These are phyloP conservation scores for Drosophila suboccidentalis DNA, from an alignment of 2,888 invertebrate genomes.

Conservation along the genomic window DNA sequence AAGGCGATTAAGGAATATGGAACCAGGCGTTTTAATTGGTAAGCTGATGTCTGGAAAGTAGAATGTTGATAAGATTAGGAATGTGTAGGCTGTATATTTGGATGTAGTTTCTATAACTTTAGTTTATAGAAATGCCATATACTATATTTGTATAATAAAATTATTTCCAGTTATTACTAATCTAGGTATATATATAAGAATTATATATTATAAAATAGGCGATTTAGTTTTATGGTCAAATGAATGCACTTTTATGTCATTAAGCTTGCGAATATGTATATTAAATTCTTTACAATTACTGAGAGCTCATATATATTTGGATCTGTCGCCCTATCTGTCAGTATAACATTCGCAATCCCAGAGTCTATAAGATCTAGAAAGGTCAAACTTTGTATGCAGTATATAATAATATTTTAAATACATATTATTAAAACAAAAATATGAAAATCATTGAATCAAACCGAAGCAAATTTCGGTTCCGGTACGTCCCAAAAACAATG, in stretches of 20 bases:
- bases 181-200: no score
- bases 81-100: neutral
- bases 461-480: no score
- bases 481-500: no score
- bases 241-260: neutral
- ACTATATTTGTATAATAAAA: neutral
- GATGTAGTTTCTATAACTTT: neutral
- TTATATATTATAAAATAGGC: neutral
- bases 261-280: neutral
- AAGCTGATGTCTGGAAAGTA: constrained; percentile 29
- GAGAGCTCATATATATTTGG: neutral
- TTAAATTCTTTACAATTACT: neutral
- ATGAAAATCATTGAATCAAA: no score
- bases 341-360: neutral
- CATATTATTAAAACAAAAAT: no score
- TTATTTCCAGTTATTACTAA: neutral
- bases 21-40: constrained; percentile 78
- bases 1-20: constrained; percentile 57
- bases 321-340: neutral
- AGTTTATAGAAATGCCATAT: neutral
- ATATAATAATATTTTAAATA: no score
- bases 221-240: neutral
- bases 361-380: neutral
- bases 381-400: no score
- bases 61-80: neutral